These are phyloP conservation scores for Melanotaenia nigrans DNA, from an alignment of 2,797 vertebrate genomes.

Conservation along the genomic window DNA sequence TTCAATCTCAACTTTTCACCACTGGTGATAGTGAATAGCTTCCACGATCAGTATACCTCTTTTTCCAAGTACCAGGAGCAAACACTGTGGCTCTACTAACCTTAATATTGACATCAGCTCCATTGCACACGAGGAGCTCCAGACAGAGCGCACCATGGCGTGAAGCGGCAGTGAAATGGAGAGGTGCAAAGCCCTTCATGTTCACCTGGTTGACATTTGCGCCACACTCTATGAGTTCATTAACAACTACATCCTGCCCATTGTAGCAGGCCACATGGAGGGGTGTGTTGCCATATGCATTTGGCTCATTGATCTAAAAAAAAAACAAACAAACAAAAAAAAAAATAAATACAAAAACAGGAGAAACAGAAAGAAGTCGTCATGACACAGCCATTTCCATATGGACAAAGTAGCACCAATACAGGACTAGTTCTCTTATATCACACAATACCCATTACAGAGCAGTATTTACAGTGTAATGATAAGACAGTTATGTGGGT, in stretches of 20 bases:
- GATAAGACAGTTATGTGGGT: constrained; percentile 9
- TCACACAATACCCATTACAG: neutral
- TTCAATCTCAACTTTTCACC: neutral
- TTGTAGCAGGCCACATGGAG: constrained; percentile 98
- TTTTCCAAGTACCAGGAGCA: neutral
- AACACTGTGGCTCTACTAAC: constrained; percentile 68
- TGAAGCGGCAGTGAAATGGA: constrained; percentile 96
- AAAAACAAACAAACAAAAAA: too few species aligned
- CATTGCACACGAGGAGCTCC: constrained; percentile 94
- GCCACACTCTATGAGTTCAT: constrained; percentile 95
- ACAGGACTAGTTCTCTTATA: neutral
- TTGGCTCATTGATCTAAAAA: constrained; percentile 95
- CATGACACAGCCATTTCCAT: neutral
- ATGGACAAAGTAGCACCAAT: neutral
- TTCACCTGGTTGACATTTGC: constrained; percentile 97
- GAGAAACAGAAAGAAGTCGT: neutral
- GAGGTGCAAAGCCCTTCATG: constrained; percentile 94
- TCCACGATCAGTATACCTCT: neutral
- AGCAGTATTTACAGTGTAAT: neutral
- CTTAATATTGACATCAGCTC: constrained; percentile 96
- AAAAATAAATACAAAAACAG: neutral
- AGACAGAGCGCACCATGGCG: constrained; percentile 95
- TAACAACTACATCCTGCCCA: constrained; percentile 97
- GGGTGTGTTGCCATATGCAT: constrained; percentile 95
- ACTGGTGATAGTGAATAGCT: neutral